A percentile compares a stretch with the other conserved stretches of the same genome.
Conservation (phyloP, 2,113 vertebrate species). For the Myrmophylax atrothorax region DNA sequence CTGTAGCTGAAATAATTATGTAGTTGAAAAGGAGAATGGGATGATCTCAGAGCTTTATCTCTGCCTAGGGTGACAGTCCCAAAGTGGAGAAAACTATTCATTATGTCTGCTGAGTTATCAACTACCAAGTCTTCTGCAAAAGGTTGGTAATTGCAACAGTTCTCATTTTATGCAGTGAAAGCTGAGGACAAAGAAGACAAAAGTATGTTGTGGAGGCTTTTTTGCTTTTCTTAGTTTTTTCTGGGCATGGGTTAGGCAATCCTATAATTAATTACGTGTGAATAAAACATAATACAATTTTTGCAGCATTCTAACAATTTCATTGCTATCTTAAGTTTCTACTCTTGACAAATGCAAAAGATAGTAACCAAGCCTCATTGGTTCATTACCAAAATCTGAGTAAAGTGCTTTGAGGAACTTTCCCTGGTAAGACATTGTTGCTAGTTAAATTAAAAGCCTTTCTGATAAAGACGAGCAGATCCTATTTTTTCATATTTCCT, state of each 20-base stretch:
- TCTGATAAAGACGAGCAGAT: not conserved
- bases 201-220: not conserved
- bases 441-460: not conserved
- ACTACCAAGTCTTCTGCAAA: not conserved
- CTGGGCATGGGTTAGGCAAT: not conserved
- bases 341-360: not conserved
- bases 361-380: not conserved
- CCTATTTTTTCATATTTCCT: not conserved
- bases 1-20: constrained; percentile 1
- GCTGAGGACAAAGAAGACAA: not conserved
- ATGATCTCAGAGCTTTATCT: not conserved
- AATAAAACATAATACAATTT: not conserved
- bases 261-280: not conserved
- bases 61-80: not conserved
- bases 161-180: not conserved
- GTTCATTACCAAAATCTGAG: not conserved
- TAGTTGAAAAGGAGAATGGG: not conserved
- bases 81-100: not conserved
- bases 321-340: not conserved
- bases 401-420: not conserved
- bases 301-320: not conserved
- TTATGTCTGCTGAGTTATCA: not conserved
- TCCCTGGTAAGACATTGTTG: not conserved
- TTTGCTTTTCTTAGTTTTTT: not conserved
- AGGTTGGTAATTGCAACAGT: not conserved